These are phyloP conservation scores for Chrosomus eos DNA, from an alignment of 2,797 vertebrate genomes.

Conservation along the genomic window DNA sequence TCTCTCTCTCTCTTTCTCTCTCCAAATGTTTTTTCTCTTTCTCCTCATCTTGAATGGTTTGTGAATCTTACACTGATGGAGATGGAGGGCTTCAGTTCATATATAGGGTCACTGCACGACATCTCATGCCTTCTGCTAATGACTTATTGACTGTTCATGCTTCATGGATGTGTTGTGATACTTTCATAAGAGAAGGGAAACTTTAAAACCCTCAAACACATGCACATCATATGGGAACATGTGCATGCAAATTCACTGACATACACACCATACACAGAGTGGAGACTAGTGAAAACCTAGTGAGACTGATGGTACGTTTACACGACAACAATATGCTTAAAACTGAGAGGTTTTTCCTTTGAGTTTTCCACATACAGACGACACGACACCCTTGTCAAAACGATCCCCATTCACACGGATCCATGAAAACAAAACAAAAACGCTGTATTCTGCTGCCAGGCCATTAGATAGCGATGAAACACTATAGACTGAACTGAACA, in stretches of 20 bases:
- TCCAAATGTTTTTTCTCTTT: background rate
- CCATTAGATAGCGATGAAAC: too few relatives aligned
- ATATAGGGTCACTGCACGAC: conserved; percentile 67
- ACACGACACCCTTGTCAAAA: too few relatives aligned
- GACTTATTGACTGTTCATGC: conserved; percentile 76
- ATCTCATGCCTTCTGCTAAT: conserved; percentile 70
- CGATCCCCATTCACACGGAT: too few relatives aligned
- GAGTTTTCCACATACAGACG: too few relatives aligned
- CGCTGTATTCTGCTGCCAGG: too few relatives aligned
- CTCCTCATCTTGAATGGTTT: conserved; percentile 34
- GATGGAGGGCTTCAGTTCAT: conserved; percentile 38
- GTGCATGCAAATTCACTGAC: background rate
- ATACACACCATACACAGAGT: background rate
- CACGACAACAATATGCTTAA: too few relatives aligned
- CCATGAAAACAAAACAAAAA: too few relatives aligned
- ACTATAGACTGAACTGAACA: too few relatives aligned
- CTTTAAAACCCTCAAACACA: background rate
- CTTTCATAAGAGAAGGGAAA: conserved; percentile 28
- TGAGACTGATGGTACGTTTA: background rate
- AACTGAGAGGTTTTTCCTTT: too few relatives aligned
- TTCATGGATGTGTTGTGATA: conserved; percentile 53
- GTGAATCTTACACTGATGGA: conserved; percentile 30
- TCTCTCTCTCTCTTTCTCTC: background rate
- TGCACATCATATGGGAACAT: background rate
- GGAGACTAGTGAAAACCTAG: background rate